Percentiles rank a stretch among this genome's conserved stretches.
Evolutionary conservation across 2,113 vertebrate genomes (phyloP).

Genomic region (Osmerus mordax): DNA sequence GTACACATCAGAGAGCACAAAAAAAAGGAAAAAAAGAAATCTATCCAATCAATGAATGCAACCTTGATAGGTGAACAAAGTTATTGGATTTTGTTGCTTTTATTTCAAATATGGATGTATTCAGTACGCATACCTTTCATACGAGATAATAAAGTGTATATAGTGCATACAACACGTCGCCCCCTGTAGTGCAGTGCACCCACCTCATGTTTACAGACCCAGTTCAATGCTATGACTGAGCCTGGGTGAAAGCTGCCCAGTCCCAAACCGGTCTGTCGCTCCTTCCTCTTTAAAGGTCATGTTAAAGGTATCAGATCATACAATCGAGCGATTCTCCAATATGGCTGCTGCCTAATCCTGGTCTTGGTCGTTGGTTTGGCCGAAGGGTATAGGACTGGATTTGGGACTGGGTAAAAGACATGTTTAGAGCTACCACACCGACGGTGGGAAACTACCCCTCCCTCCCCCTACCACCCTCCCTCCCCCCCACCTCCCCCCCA

Average conservation of each 20-base stretch:
- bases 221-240: neutral
- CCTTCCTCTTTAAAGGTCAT: neutral
- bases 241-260: neutral
- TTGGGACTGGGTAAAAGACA: neutral
- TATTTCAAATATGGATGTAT: constrained; percentile 56
- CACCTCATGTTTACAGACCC: neutral
- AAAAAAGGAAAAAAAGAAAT: constrained; percentile 68
- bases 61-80: constrained; percentile 74
- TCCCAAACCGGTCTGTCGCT: neutral
- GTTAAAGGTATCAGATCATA: too few relatives aligned
- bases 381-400: neutral
- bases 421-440: neutral
- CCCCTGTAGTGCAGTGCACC: constrained; percentile 39
- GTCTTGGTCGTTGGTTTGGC: too few relatives aligned
- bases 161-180: constrained; percentile 69
- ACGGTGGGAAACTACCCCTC: neutral
- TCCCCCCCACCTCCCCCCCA: too few relatives aligned
- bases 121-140: constrained; percentile 61
- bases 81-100: constrained; percentile 47
- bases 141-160: constrained; percentile 71
- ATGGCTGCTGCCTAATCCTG: too few relatives aligned
- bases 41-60: constrained; percentile 47
- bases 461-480: neutral
- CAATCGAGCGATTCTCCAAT: too few relatives aligned
- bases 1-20: constrained; percentile 76